A percentile compares a stretch with the other conserved stretches of the same genome.
Conservation (phyloP, 35 echinoderm and acorn worm species). For the Diadema setosum region DNA sequence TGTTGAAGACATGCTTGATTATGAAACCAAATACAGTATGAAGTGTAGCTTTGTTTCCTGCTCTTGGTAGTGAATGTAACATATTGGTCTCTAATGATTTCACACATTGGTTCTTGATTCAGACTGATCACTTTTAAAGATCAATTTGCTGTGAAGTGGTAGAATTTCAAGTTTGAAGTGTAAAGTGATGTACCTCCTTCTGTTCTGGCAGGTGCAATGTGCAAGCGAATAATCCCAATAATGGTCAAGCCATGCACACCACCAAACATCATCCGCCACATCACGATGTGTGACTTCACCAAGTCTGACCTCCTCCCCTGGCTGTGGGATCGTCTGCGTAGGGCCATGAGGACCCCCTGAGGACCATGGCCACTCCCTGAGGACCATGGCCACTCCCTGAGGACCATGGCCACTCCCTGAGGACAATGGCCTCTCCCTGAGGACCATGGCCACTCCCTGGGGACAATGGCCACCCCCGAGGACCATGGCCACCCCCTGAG, state of each 20-base stretch:
- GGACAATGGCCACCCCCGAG: too few species aligned
- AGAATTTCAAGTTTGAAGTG: too few species aligned
- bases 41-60: too few species aligned
- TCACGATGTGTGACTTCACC: conserved; percentile 71
- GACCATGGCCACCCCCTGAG: too few species aligned
- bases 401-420: background rate
- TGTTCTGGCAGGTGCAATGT: conserved; percentile 40
- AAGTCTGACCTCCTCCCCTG: conserved; percentile 65
- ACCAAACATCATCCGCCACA: conserved; percentile 66
- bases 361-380: background rate
- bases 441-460: too few species aligned
- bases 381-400: background rate
- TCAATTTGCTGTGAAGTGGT: too few species aligned
- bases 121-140: too few species aligned
- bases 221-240: conserved; percentile 63
- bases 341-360: background rate
- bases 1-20: too few species aligned
- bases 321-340: conserved; percentile 57
- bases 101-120: background rate
- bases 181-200: too few species aligned
- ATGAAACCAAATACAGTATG: too few species aligned
- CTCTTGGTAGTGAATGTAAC: background rate
- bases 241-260: conserved; percentile 53
- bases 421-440: too few species aligned
- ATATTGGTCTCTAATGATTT: background rate